Conservation (phyloP, 2,888 invertebrate species). For the Boloria euphrosyne region DNA sequence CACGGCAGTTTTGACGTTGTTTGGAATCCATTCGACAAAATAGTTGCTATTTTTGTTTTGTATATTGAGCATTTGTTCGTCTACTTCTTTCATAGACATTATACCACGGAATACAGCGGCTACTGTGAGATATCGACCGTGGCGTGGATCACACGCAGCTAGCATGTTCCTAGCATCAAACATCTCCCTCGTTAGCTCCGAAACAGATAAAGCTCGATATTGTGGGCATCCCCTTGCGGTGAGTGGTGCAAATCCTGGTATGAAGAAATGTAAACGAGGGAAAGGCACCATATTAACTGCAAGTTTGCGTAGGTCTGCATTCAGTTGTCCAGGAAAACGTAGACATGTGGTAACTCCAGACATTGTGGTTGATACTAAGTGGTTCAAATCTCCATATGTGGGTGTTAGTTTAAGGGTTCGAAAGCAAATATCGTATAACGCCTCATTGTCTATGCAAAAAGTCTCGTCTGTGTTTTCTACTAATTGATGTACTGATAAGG, state of each 20-base stretch:
- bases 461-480: constrained; percentile 20
- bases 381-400: constrained; percentile 16
- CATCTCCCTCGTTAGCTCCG: constrained; percentile 14
- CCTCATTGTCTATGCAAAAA: constrained; percentile 19
- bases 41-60: constrained; percentile 77
- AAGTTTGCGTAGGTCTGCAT: constrained; percentile 15
- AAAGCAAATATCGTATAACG: constrained; percentile 18
- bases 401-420: constrained; percentile 15
- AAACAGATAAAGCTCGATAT: constrained; percentile 16
- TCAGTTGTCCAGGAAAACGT: constrained; percentile 16
- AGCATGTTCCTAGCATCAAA: constrained; percentile 18
- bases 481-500: constrained; percentile 17
- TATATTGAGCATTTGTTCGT: constrained; percentile 21
- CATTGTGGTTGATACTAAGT: constrained; percentile 19
- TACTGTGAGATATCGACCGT: constrained; percentile 15
- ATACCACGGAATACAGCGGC: constrained; percentile 16
- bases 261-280: constrained; percentile 19
- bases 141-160: constrained; percentile 16
- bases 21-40: constrained; percentile 19
- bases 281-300: constrained; percentile 21
- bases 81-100: constrained; percentile 21
- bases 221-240: constrained; percentile 15
- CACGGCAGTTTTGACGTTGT: constrained; percentile 20
- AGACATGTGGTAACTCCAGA: constrained; percentile 19
- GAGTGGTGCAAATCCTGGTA: constrained; percentile 19